Evolutionary conservation across 1,140 invertebrate genomes (phyloP), one percentile per base, ranked within the genome.

Genomic region (Venturia canescens): DNA sequence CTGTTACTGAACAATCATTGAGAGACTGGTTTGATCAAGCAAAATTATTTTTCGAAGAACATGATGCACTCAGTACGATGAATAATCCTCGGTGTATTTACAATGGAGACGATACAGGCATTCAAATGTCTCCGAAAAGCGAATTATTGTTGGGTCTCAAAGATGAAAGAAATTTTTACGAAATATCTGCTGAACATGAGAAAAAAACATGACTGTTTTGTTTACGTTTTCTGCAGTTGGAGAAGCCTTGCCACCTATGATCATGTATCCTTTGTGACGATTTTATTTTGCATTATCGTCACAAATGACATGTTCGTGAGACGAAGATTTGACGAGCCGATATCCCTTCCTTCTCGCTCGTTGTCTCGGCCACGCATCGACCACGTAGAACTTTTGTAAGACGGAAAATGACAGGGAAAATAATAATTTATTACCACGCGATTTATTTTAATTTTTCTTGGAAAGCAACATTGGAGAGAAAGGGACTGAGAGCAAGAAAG

Each of bases 181-280:
- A 86, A 80, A 85, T 91, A 38, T 18, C 81, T 60, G 72, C 66
- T 38, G 84, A 84, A 21, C 86, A 84, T 74, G 88, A 88, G 83
- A 91, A 90, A 84, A 90, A 80, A 82, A 82, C 16, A 80, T 91
- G 3, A 91, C 89, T 13, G 87, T 91, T 29, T 72, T 89, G n/a
- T 80, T 81, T 44, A 82, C 84, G 23, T 87, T 86, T 80, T 84
- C 79, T 66, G 88, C 87, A 13, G 78, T 34, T 69, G 87, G 87
- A 16, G 53, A 83, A 48, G 38, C 84, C 18, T 26, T 80, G 23
- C 87, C 84, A 26, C 86, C 87, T 0, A 86, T 89, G 84, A 81
- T 90, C 21, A 66, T 90, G 16, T 87, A 81, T 70, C 82, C 84
- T 34, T 34, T n/a, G n/a, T n/a, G n/a, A n/a, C n/a, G n/a, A n/a